Conservation (phyloP, 2,113 vertebrate species). For the Burhinus oedicnemus region DNA sequence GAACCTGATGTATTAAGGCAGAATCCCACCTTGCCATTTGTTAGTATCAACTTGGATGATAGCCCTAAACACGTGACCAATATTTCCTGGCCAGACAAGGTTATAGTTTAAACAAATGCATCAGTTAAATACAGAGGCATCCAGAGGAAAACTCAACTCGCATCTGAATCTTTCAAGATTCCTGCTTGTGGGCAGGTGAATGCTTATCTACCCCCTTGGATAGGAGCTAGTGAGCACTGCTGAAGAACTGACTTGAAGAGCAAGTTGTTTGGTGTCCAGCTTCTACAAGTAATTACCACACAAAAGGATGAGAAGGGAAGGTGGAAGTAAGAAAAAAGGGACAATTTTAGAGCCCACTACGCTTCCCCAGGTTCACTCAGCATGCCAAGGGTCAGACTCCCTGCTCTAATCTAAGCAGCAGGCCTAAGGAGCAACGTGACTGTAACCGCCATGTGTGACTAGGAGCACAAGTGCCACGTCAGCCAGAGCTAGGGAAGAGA, state of each 20-base stretch:
- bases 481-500: not conserved
- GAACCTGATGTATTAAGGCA: not conserved
- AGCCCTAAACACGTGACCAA: not conserved
- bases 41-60: not conserved
- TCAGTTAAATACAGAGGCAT: not conserved
- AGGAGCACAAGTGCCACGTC: not conserved
- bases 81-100: not conserved
- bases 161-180: not conserved
- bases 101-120: not conserved
- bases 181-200: not conserved
- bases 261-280: not conserved
- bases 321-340: not conserved
- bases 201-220: not conserved
- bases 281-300: not conserved
- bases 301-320: not conserved
- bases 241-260: not conserved
- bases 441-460: not conserved
- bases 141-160: not conserved
- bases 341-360: not conserved
- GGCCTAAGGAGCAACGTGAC: not conserved
- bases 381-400: not conserved
- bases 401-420: not conserved
- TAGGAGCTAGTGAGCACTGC: not conserved
- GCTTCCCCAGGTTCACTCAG: not conserved
- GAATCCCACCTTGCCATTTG: not conserved